Conservation (phyloP, 2,113 vertebrate species). For the Furnarius figulus region DNA sequence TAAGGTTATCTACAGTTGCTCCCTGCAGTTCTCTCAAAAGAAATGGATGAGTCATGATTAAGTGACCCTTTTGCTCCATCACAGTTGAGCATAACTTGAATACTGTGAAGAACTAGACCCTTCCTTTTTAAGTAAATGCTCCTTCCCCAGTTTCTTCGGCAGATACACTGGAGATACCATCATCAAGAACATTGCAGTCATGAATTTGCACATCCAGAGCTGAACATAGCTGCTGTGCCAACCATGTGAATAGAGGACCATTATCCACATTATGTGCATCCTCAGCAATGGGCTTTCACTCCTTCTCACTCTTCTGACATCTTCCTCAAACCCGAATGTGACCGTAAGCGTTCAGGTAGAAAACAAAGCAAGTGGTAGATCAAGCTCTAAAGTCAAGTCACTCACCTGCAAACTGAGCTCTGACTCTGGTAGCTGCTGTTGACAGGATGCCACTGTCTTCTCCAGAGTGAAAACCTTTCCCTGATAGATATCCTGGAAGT, state of each 20-base stretch:
- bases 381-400: neutral
- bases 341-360: neutral
- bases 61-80: neutral
- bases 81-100: neutral
- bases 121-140: neutral
- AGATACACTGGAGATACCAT: neutral
- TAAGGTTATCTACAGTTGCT: neutral
- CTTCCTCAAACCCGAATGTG: accelerated
- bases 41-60: neutral
- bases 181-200: neutral
- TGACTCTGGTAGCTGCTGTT: constrained; percentile 87
- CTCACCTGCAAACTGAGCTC: constrained; percentile 85
- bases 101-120: neutral
- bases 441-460: constrained; percentile 90
- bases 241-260: neutral
- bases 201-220: neutral
- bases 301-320: neutral
- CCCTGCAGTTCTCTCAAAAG: neutral
- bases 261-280: neutral
- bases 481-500: constrained; percentile 94
- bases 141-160: neutral
- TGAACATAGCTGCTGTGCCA: neutral
- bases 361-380: neutral
- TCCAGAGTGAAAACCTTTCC: constrained; percentile 92
- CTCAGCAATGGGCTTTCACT: neutral